Base-by-base conservation (phyloP, 2,797 vertebrate species). In the Rhinogobio ventralis region DNA sequence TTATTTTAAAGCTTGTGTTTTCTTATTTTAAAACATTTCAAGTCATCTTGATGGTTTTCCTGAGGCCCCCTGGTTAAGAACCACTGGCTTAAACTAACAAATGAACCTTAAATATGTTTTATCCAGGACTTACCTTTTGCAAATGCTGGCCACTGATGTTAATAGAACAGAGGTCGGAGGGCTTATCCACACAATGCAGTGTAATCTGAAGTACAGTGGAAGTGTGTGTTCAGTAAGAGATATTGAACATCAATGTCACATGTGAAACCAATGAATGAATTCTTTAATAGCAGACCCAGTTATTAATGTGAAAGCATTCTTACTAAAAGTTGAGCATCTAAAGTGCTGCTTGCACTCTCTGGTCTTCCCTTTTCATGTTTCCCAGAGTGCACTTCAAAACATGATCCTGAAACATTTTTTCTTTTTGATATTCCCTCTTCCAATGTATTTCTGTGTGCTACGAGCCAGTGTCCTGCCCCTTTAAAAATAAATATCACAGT, bases 241-340 rank as follows among this genome's bases (percentile, higher is more conserved):
- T 39, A 42, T 28, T 77, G 8, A 64, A 42, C 15, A 62, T n/a
- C 14, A 13, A 20, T 28, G 8, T 73, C 39, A 42, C 36, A 60
- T 36, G 62, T 39, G 5, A 74, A 13, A 60, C 25, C 2, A 81
- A n/a, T 72, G 1, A 42, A 68, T 81, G 0, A 33, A 81, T 28
- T 23, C n/a, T 11, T 36, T 28, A 30, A 7, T 17, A 36, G 11
- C 10, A 66, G 0, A 46, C 53, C 53, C 5, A 72, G 0, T 39
- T 23, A 46, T 2, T 20, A n/a, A 17, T 25, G 10, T 49, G 2
- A 33, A 28, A 30, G 46, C 60, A 28, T 80, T 39, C 90, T 91
- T 87, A 95, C 95, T 91, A 96, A 89, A 51, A 94, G 86, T 46
- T 23, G 28, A 51, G 82, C 77, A 84, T 95, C 90, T 86, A 96